These are phyloP conservation scores for Hesperia comma DNA, from an alignment of 2,888 invertebrate species.

Conservation along the genomic window DNA sequence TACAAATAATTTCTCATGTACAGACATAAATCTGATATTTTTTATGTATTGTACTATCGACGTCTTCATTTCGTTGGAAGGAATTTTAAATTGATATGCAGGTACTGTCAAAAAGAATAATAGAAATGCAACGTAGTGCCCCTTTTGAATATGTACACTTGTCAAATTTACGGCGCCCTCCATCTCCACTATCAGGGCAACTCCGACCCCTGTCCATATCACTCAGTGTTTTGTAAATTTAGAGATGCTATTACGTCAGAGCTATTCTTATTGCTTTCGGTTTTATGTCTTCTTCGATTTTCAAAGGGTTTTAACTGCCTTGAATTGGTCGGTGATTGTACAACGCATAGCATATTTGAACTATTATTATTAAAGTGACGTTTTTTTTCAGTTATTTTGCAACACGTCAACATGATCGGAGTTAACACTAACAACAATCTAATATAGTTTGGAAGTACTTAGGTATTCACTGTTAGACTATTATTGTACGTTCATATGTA, in stretches of 20 bases:
- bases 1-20: too few relatives aligned
- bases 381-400: too few relatives aligned
- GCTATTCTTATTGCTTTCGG: conserved; percentile 13
- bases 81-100: neutral
- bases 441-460: too few relatives aligned
- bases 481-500: too few relatives aligned
- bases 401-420: too few relatives aligned
- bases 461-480: too few relatives aligned
- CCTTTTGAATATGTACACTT: conserved; percentile 66
- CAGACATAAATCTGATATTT: too few relatives aligned
- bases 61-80: neutral
- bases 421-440: too few relatives aligned
- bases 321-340: neutral
- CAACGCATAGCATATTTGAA: too few relatives aligned
- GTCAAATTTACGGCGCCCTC: conserved; percentile 67
- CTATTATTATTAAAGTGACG: too few relatives aligned
- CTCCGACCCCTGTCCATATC: conserved; percentile 55
- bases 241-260: conserved; percentile 29
- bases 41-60: neutral
- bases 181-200: conserved; percentile 55
- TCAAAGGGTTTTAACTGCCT: neutral
- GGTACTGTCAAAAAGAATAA: conserved; percentile 24
- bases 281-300: conserved; percentile 4
- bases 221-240: conserved; percentile 43
- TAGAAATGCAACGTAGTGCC: conserved; percentile 28